Evolutionary conservation across 1,140 invertebrate genomes (phyloP).

Genomic region (Probaryconus sp.): DNA sequence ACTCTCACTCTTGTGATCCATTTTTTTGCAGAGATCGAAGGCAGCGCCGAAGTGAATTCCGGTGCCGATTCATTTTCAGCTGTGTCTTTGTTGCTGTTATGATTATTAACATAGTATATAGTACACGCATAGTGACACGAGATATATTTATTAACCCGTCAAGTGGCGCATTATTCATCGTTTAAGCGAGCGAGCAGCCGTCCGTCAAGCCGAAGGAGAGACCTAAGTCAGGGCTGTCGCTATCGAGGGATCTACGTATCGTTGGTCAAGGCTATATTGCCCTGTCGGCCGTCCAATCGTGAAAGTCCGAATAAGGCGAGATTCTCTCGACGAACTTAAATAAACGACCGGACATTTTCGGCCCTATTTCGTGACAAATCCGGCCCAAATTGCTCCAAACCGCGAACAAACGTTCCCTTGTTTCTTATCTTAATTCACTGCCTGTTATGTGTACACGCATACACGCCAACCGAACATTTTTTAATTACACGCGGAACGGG

Average conservation of each 20-base stretch:
- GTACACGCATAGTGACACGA: constrained; percentile 53
- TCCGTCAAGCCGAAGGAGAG: constrained; percentile 54
- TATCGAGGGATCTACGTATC: constrained; percentile 63
- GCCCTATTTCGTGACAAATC: constrained; percentile 53
- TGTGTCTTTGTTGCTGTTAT: constrained; percentile 52
- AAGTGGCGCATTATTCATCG: constrained; percentile 70
- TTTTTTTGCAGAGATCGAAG: constrained; percentile 42
- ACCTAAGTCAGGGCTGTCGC: constrained; percentile 61
- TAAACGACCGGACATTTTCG: constrained; percentile 46
- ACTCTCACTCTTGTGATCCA: constrained; percentile 47
- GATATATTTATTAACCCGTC: constrained; percentile 71
- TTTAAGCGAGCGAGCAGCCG: constrained; percentile 67
- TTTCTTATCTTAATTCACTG: constrained; percentile 38
- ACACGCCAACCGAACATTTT: no score
- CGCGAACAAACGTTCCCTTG: constrained; percentile 14
- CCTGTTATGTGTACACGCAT: no score
- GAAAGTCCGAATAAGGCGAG: constrained; percentile 61
- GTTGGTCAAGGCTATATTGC: constrained; percentile 59
- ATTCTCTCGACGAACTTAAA: constrained; percentile 47
- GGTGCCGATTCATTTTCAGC: constrained; percentile 45
- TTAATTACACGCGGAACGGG: no score
- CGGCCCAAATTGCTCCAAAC: constrained; percentile 47
- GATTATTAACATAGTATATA: constrained; percentile 48
- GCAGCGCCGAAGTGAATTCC: constrained; percentile 14
- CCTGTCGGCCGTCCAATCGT: constrained; percentile 43